These are phyloP conservation scores for Tachyglossus aculeatus DNA, from an alignment of 2,797 vertebrate species.

Conservation along the genomic window DNA sequence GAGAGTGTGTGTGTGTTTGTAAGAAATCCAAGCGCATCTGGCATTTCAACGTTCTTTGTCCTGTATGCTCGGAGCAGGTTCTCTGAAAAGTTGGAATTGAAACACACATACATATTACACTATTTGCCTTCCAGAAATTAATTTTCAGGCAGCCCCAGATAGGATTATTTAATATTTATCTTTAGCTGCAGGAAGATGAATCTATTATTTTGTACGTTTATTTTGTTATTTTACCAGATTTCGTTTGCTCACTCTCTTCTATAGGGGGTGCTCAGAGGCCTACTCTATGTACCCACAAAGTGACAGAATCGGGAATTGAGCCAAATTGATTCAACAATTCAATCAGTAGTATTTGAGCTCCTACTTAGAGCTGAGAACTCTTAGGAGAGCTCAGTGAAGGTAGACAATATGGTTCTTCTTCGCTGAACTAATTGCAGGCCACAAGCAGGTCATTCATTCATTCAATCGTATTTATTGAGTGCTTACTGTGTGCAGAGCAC, in stretches of 20 bases:
- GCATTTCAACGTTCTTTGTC: slow-evolving; percentile 68
- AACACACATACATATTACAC: slow-evolving; percentile 71
- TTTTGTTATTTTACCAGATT: slow-evolving; percentile 66
- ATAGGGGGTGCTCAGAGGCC: slow-evolving; percentile 56
- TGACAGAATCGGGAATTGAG: slow-evolving; percentile 25
- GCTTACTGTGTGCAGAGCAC: too few species aligned
- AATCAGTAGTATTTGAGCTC: background rate
- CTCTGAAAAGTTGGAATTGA: slow-evolving; percentile 78
- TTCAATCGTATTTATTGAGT: too few species aligned
- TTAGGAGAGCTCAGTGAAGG: rapidly evolving
- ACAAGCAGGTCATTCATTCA: too few species aligned
- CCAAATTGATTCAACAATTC: background rate
- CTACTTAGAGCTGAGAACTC: background rate
- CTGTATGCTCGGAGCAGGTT: slow-evolving; percentile 71
- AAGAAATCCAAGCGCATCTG: slow-evolving; percentile 61
- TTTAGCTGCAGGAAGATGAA: slow-evolving; percentile 77
- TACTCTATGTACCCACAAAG: background rate
- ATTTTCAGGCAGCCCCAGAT: slow-evolving; percentile 76
- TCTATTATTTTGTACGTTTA: slow-evolving; percentile 78
- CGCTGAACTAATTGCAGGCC: too few species aligned
- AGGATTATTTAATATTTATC: slow-evolving; percentile 84
- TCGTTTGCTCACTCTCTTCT: slow-evolving; percentile 46
- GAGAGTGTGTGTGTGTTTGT: slow-evolving; percentile 50
- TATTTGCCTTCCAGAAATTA: slow-evolving; percentile 83
- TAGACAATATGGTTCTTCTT: too few species aligned